Evolutionary conservation across 2,888 invertebrate species (phyloP).

Genomic region (Stenolophus ochropezus): DNA sequence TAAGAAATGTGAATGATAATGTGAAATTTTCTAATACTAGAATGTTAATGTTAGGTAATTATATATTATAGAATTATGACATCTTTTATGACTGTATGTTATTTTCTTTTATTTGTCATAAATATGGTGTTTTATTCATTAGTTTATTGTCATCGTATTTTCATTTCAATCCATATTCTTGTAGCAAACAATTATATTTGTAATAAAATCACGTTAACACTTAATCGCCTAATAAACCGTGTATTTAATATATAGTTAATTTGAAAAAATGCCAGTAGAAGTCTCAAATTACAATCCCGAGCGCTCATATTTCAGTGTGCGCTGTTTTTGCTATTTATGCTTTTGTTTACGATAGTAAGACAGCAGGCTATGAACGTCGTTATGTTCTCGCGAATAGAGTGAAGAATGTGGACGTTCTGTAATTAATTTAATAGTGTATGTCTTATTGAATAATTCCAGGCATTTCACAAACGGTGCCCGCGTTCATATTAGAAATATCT

Average conservation of each 20-base stretch:
- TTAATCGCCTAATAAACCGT: neutral
- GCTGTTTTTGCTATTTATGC: conserved; percentile 42
- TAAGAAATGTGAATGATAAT: too few relatives aligned
- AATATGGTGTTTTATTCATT: conserved; percentile 11
- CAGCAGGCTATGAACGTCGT: conserved; percentile 7
- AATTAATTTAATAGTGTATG: conserved; percentile 50
- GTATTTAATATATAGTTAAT: neutral
- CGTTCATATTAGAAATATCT: conserved; percentile 28
- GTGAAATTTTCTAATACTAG: too few relatives aligned
- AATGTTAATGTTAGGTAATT: too few relatives aligned
- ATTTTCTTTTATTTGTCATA: neutral
- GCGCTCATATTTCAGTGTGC: conserved; percentile 27
- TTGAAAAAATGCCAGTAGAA: neutral
- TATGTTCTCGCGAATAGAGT: conserved; percentile 2
- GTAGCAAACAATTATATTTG: conserved; percentile 1
- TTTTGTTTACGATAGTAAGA: conserved; percentile 26
- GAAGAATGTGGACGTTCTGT: conserved; percentile 44
- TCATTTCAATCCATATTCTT: neutral
- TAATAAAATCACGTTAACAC: conserved; percentile 5
- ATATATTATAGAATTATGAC: neutral
- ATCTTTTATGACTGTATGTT: neutral
- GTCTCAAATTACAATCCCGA: conserved; percentile 6
- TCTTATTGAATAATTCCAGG: conserved; percentile 34
- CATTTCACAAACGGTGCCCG: conserved; percentile 25
- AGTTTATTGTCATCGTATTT: neutral